Evolutionary conservation across 2,888 invertebrate species (phyloP), one percentile per base, ranked within the genome.

Genomic region (Noctua pronuba): DNA sequence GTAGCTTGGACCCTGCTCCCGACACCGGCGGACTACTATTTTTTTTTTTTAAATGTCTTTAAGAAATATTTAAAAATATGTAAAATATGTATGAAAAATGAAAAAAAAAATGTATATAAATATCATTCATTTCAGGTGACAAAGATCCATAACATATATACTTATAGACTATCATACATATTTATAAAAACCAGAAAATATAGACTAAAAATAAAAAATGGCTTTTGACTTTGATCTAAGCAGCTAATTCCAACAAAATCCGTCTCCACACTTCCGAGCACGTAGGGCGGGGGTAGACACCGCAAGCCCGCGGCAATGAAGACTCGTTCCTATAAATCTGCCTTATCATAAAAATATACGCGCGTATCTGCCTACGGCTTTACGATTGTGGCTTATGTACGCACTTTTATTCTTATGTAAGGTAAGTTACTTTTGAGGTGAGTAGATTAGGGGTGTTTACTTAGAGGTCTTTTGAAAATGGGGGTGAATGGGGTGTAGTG

Each of bases 271-370:
- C 7, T 70, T 58, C 0, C 2, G 77, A 49, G 89, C n/a, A 11
- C 35, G 78, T 83, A 89, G 91, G 92, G 92, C 93, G 93, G 93
- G 94, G 93, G 94, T 90, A 92, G 93, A 93, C 94, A 88, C 93
- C 92, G 91, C 93, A 90, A 91, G 95, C 95, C 95, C 92, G 93
- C 92, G 94, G 94, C 94, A 88, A 88, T 94, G 94, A 96, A 96
- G 96, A 96, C 95, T 95, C 95, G 92, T 94, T 96, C 95, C 96
- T 96, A 96, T 96, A 96, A 96, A 96, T 96, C 94, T 96, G 92
- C 95, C 96, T 96, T 96, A 96, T 96, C 95, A 94, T 94, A 95
- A 95, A 95, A 95, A 95, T 95, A 91, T 94, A 93, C 93, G 88
- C 91, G 85, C 90, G 93, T 87, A 85, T 83, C 84, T 80, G 77